A percentile compares a stretch with the other conserved stretches of the same genome.
These are phyloP conservation scores for Lampris incognitus DNA, from an alignment of 2,113 vertebrate species.

Conservation along the genomic window DNA sequence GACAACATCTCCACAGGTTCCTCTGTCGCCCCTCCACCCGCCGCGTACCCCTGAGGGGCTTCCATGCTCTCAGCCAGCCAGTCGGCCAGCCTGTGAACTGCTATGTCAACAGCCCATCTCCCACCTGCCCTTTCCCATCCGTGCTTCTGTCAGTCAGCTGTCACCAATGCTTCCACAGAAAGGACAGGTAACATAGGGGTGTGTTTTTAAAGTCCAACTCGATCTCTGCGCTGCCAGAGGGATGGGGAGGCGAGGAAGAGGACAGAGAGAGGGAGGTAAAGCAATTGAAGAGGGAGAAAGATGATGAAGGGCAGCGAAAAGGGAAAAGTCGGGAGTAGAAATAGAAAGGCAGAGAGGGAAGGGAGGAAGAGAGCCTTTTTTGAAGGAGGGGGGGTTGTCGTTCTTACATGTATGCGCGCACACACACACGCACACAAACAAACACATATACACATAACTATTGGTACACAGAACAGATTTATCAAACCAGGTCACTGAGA, in stretches of 20 bases:
- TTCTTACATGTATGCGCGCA: neutral
- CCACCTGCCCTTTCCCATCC: constrained; percentile 32
- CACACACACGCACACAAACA: constrained; percentile 18
- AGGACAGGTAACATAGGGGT: constrained; percentile 3
- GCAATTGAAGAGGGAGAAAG: constrained; percentile 24
- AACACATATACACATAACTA: neutral
- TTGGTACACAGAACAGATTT: neutral
- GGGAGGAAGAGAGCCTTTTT: neutral
- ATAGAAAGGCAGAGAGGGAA: neutral
- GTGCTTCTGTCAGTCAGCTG: constrained; percentile 44
- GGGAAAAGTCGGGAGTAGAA: constrained; percentile 5
- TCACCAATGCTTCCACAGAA: constrained; percentile 25
- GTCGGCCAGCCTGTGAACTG: neutral
- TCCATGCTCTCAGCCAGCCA: neutral
- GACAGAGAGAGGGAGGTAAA: neutral
- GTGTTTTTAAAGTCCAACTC: constrained; percentile 4
- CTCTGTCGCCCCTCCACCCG: neutral
- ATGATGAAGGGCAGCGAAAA: constrained; percentile 22
- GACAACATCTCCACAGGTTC: neutral
- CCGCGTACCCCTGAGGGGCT: neutral
- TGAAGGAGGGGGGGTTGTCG: neutral
- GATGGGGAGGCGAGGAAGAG: constrained; percentile 1
- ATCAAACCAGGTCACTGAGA: constrained; percentile 48
- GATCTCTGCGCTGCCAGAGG: constrained; percentile 1
- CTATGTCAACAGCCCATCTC: constrained; percentile 31